Evolutionary conservation across 2,888 invertebrate species (phyloP), one percentile per base, ranked within the genome.

Genomic region (Galeruca laticollis): DNA sequence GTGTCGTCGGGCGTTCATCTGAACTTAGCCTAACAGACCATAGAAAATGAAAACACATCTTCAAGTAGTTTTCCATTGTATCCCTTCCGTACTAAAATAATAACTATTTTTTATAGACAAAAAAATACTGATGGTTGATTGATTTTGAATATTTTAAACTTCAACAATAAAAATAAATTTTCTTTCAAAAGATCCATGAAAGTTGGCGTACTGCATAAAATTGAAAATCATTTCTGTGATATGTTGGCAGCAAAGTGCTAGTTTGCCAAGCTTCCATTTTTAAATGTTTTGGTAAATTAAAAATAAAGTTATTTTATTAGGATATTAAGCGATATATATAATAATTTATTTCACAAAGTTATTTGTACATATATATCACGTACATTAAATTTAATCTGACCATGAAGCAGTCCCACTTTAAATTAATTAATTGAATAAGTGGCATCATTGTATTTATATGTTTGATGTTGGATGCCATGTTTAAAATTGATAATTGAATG

Each of bases 381-480:
- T 26, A 5, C 26, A 26, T 26, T 26, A 26, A 26, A 26, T 26
- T 26, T 3, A 6, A 26, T 26, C 3, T 26, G 26, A 26, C 26
- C 26, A 26, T 26, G 26, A 26, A 26, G 37, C 8, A 37, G 2
- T 37, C 2, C 2, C 9, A 37, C 13, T 37, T 37, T 37, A 37
- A 37, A 47, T 8, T 15, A 18, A 47, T 18, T 47, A 18, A 43
- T 18, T 47, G 9, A 18, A 8, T 47, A 5, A 47, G 15, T 47
- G 15, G 18, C 15, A 18, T 9, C 47, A 18, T 18, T 15, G 47
- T 18, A 18, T 43, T 43, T 43, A 15, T 1, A 43, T n/a, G n/a
- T n/a, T n/a, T n/a, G n/a, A n/a, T 47, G 47, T 18, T 47, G 47
- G 47, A 15, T 47, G 47, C 47, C 47, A 18, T 47, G 47, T 9